Base-by-base conservation (phyloP, 2,113 vertebrate species). In the Burhinus oedicnemus region DNA sequence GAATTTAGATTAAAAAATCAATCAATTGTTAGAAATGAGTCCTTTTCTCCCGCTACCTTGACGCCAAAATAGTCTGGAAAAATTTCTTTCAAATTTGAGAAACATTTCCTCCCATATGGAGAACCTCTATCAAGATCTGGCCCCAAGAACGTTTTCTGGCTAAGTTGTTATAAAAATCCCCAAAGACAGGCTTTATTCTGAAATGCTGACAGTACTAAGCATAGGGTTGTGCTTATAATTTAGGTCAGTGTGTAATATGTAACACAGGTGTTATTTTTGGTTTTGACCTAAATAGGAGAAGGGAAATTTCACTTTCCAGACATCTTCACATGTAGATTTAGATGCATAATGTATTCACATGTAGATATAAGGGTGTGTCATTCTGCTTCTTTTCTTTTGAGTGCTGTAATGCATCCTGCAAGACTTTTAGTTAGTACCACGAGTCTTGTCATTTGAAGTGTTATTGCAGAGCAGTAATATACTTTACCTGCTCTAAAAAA, bases 31-130 rank as follows among this genome's bases (percentile, higher is more conserved):
- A 91, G 81, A 91, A 95, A 61, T 54, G 7, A 69, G 5, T 29
- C 22, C 52, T 84, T 66, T 79, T 30, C 15, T 90, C 27, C 8
- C 29, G 58, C 49, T 80, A 82, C 40, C 38, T 88, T 74, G 51
- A 90, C 83, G 93, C 89, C 87, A 95, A 86, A 93, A 71, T 29
- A 84, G 86, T 72, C 80, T 95, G 94, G 92, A 95, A 96, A 92
- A 87, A n/a, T 79, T 91, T 95, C 60, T 75, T 92, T 96, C 80
- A 95, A 96, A 95, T 87, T 97, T 91, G 81, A 92, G 91, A 93
- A 96, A 84, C 81, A 93, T 87, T 94, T 97, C 83, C 91, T 95
- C 69, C 89, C 91, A 92, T 93, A 95, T 95, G 94, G 84, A 97
- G 95, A 94, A 92, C 34, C 34, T 95, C 82, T 95, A 89, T 94